Base-by-base conservation (phyloP, 2,113 vertebrate species). In the Chamaea fasciata region DNA sequence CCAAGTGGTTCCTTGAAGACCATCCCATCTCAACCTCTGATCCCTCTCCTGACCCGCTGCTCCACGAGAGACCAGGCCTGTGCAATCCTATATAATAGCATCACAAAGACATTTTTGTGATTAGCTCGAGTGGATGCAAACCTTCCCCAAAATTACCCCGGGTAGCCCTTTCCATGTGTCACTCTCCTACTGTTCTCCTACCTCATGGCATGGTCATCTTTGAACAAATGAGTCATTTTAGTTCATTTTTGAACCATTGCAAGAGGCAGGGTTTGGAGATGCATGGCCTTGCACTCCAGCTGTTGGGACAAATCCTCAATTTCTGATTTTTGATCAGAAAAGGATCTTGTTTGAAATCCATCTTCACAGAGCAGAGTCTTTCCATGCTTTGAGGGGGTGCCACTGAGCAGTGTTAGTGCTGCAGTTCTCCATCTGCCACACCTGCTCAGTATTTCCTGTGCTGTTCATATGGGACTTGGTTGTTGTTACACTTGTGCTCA, bases 41-140 rank as follows among this genome's bases (percentile, higher is more conserved):
- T 16, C 13, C 24, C 16, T 62, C n/a, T 86, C n/a, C 37, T 1
- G 2, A 41, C 7, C 44, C 10, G 1, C 10, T 15, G 26, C 13
- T 62, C 50, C 12, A 5, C 30, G 44, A 52, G 15, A 31, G 3
- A 28, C 3, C 7, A 13, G 6, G 8, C 0, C 0, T 50, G 7
- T 24, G 35, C 35, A 50, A 17, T 37, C 44, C 24, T 44, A 2
- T 37, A 26, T 3, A 11, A 47, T 0, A 39, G 5, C 19, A 60
- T 15, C 60, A 41, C 33, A 30, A 13, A 20, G 9, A 7, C 15
- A 9, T 50, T 46, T 76, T 44, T 67, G 50, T 3, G 0, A 69
- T 73, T 57, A 68, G 19, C 15, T 42, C 2, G 1, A 82, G 30
- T 0, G 1, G 42, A 30, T 68, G 20, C 49, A 77, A 77, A 74